Evolutionary conservation across 2,113 vertebrate species (phyloP), one percentile per base, ranked within the genome.

Genomic region (Tachysurus fulvidraco): DNA sequence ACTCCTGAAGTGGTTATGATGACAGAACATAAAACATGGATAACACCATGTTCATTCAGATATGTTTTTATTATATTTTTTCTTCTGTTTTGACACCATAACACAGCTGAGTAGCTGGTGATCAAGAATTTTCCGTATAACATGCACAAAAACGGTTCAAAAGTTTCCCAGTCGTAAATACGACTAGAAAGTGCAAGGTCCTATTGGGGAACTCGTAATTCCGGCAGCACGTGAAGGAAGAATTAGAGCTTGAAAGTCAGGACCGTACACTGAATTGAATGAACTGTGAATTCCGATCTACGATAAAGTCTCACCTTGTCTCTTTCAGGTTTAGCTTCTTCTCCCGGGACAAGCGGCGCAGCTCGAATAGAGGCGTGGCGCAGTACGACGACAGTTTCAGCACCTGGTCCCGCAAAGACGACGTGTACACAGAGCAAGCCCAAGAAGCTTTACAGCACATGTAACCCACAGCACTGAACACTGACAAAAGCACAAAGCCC

Each of bases 251-350:
- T 23, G 4, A 74, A 74, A n/a, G 25, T 76, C 12, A 52, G 1
- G 46, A 52, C 12, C 16, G 11, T n/a, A 16, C 7, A 76, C 44
- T 25, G 73, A 25, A 50, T 76, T 50, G 23, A 73, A 23, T 21
- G 19, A 21, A 4, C 19, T 10, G 36, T 69, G 36, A 25, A 9
- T 0, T 8, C 23, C 3, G 23, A 50, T 2, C 28, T 36, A 30
- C 12, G 9, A 25, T 25, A 12, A n/a, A 16, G 25, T 41, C n/a
- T 41, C 16, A 11, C 77, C 69, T 50, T 50, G 59, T 17, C 36
- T 23, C 0, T 81, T 84, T 74, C 91, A 99, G 98, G 95, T 99
- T 99, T 98, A 99, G 96, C 90, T 98, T 99, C 95, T 99, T 99
- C 95, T 99, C 97, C 1, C 95, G 98, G 0, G 98, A 99, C 85